Base-by-base conservation (phyloP, 2,888 invertebrate species). In the Cheilosia scutellata region DNA sequence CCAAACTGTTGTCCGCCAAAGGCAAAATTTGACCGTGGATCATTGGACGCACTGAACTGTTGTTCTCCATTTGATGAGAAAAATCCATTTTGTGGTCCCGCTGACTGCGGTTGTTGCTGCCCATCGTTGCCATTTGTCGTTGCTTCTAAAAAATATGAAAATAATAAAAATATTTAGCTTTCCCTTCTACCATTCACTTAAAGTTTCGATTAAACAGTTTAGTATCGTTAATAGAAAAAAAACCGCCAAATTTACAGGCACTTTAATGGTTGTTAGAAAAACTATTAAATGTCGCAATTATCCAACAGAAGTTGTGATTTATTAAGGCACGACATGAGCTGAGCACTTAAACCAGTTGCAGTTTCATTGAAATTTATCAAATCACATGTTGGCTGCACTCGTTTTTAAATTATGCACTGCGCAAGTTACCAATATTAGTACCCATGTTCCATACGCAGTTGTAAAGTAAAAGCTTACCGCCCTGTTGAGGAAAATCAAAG, bases 401-500 rank as follows among this genome's bases (percentile, higher is more conserved):
- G 11, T 37, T 37, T 11, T 3, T 37, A 37, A 11, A 37, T 11
- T 11, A 37, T 37, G 37, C 37, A 11, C 37, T 37, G 4, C 7
- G 4, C 7, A 27, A 27, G 7, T 9, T 31, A 11, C 25, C 25
- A 25, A 9, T 27, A 11, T 4, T 11, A 51, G 11, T 7, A 25
- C 51, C 16, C n/a, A 33, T 33, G 31, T 20, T 4, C 5, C n/a
- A 5, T 49, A 27, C 20, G n/a, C 37, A 11, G 53, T 60, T 16
- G 7, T 7, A 49, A 27, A 6, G 4, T 6, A 40, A 11, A 29
- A 74, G 78, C 84, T 68, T 62, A 86, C 80, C 80, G 11, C 65
- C 44, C 16, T 65, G 65, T 53, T 82, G 82, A 0, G 72, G 37
- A 57, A 82, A 86, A 60, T 77, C 82, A 44, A 80, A 82, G 63